Evolutionary conservation across 2,113 vertebrate genomes (phyloP).

Genomic region (Anser cygnoides): DNA sequence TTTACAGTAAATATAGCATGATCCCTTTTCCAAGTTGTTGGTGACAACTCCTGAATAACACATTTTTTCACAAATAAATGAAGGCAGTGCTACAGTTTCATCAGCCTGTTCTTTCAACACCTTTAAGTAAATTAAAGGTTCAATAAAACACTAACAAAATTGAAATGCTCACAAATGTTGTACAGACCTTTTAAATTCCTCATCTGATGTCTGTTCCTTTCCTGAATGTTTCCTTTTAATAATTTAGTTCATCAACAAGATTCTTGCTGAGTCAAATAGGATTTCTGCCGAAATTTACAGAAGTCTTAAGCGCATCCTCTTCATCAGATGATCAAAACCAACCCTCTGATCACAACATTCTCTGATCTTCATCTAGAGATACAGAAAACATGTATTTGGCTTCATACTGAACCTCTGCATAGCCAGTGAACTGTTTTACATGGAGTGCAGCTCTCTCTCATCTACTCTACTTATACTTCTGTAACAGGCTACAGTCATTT

Average conservation of each 20-base stretch:
- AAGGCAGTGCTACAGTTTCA: not conserved
- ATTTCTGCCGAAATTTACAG: not conserved
- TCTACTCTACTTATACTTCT: not conserved
- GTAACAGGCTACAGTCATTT: not conserved
- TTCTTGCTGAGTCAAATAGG: not conserved
- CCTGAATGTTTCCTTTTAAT: not conserved
- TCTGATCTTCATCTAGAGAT: not conserved
- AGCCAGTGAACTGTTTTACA: not conserved
- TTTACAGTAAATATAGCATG: not conserved
- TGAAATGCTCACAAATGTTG: not conserved
- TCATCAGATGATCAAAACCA: not conserved
- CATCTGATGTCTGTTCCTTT: not conserved
- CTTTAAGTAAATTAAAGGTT: not conserved
- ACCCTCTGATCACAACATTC: not conserved
- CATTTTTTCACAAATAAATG: not conserved
- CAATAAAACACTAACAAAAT: not conserved
- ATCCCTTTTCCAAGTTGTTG: not conserved
- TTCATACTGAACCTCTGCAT: not conserved
- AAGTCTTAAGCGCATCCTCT: not conserved
- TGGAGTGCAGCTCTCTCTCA: not conserved
- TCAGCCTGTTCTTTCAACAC: not conserved
- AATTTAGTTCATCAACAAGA: not conserved
- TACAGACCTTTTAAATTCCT: not conserved
- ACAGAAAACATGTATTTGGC: not conserved
- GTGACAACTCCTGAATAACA: not conserved